phyloP scores from a whole-genome alignment of 2,888 invertebrate species.

The Holacanthella duospinosa region DNA sequence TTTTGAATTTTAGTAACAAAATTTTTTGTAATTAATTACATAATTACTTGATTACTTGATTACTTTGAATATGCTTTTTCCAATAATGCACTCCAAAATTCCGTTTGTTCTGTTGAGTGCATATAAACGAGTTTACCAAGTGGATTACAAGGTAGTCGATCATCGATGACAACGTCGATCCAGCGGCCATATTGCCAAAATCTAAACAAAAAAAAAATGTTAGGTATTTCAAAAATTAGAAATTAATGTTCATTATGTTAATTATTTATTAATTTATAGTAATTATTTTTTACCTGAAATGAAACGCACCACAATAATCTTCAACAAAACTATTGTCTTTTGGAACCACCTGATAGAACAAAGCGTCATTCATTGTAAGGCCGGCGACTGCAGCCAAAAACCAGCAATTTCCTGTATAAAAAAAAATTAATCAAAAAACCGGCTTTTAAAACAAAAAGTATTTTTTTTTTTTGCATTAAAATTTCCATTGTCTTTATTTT shows the following conservation, averaged over 20 bases:
- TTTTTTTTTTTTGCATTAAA: too few relatives aligned
- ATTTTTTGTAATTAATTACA: background rate
- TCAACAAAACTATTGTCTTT: slow-evolving; percentile 44
- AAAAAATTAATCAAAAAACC: too few relatives aligned
- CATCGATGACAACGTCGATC: slow-evolving; percentile 50
- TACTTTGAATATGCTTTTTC: slow-evolving; percentile 52
- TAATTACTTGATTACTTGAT: background rate
- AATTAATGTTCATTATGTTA: background rate
- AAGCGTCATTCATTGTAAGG: slow-evolving; percentile 44
- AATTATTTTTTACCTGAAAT: slow-evolving; percentile 39
- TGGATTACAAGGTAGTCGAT: slow-evolving; percentile 46
- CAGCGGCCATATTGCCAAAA: slow-evolving; percentile 50
- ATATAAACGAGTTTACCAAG: slow-evolving; percentile 47
- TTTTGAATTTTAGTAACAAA: background rate
- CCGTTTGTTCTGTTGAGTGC: slow-evolving; percentile 46
- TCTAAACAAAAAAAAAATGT: slow-evolving; percentile 28
- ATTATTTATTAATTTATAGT: too few relatives aligned
- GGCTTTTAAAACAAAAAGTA: background rate
- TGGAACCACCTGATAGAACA: slow-evolving; percentile 48
- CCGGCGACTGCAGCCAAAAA: slow-evolving; percentile 47
- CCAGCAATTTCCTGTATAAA: slow-evolving; percentile 36
- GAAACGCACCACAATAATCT: slow-evolving; percentile 47
- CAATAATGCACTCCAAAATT: slow-evolving; percentile 52
- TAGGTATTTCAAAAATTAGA: too few relatives aligned
- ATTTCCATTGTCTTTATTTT: too few relatives aligned